Evolutionary conservation across 1,140 invertebrate genomes (phyloP).

Genomic region (Papilio aristodemus): DNA sequence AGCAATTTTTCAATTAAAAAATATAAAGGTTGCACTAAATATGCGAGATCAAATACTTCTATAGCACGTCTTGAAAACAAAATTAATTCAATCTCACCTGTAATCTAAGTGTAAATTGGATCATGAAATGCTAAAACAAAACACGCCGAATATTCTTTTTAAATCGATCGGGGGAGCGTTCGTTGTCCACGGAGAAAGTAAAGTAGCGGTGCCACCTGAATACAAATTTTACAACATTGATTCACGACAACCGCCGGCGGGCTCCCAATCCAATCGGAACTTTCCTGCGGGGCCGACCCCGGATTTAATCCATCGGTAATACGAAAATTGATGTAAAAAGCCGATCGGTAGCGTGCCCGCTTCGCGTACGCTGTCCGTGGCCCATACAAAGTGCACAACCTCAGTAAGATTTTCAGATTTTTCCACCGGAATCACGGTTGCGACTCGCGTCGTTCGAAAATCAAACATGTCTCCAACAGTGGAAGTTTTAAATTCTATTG

Average conservation of each 20-base stretch:
- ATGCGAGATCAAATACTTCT: not conserved
- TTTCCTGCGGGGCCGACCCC: conserved; percentile 66
- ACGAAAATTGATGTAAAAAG: conserved; percentile 79
- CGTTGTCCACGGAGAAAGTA: conserved; percentile 54
- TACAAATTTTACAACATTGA: conserved; percentile 76
- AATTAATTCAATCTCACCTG: conserved; percentile 27
- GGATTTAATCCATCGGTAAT: conserved; percentile 79
- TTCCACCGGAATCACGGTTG: conserved; percentile 62
- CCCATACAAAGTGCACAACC: conserved; percentile 67
- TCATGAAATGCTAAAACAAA: conserved; percentile 44
- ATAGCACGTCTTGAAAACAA: conserved; percentile 5
- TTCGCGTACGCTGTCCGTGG: conserved; percentile 43
- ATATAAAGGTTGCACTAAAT: no score
- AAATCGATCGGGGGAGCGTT: conserved; percentile 46
- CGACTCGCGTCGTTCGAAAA: conserved; percentile 51
- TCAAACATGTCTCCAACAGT: conserved; percentile 57
- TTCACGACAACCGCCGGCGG: conserved; percentile 56
- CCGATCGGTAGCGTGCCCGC: conserved; percentile 49
- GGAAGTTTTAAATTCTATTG: conserved; percentile 72
- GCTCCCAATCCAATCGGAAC: conserved; percentile 65
- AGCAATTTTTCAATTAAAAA: no score
- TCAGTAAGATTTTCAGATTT: conserved; percentile 66
- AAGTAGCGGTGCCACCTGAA: conserved; percentile 61
- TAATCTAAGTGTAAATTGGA: conserved; percentile 39
- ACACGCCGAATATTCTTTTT: conserved; percentile 44